Percentiles rank a stretch among this genome's conserved stretches.
phyloP scores from a whole-genome alignment of 2,888 invertebrate genomes.

The Pristionchus fissidentatus region DNA sequence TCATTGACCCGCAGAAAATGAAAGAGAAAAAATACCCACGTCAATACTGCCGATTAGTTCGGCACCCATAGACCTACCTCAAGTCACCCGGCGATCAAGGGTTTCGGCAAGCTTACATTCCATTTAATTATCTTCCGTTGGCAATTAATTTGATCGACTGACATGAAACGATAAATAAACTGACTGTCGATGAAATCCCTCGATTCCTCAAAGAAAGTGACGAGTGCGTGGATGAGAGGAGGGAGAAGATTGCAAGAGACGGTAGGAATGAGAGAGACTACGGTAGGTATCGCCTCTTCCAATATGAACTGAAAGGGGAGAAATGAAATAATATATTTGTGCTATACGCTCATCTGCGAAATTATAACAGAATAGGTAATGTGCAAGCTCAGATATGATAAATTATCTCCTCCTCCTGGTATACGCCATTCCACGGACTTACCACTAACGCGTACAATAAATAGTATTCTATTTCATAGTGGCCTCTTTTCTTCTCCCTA shows the following conservation, averaged over 20 bases:
- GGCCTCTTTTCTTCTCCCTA: too few species aligned
- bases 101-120: too few species aligned
- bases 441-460: too few species aligned
- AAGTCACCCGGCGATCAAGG: too few species aligned
- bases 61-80: background rate
- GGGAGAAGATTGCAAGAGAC: background rate
- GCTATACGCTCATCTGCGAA: too few species aligned
- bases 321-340: background rate
- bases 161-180: background rate
- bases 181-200: constrained; percentile 26
- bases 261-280: background rate
- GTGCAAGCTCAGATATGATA: too few species aligned
- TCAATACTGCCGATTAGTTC: background rate
- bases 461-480: too few species aligned
- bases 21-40: background rate
- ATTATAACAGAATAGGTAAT: too few species aligned
- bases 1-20: background rate
- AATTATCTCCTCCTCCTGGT: too few species aligned
- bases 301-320: constrained; percentile 1
- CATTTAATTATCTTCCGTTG: too few species aligned
- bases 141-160: too few species aligned
- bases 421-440: too few species aligned
- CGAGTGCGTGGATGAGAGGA: background rate
- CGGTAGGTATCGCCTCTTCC: background rate
- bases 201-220: constrained; percentile 29